A percentile compares a stretch with the other conserved stretches of the same genome.
Evolutionary conservation across 2,888 invertebrate genomes (phyloP).

Genomic region (Parnassius apollo): DNA sequence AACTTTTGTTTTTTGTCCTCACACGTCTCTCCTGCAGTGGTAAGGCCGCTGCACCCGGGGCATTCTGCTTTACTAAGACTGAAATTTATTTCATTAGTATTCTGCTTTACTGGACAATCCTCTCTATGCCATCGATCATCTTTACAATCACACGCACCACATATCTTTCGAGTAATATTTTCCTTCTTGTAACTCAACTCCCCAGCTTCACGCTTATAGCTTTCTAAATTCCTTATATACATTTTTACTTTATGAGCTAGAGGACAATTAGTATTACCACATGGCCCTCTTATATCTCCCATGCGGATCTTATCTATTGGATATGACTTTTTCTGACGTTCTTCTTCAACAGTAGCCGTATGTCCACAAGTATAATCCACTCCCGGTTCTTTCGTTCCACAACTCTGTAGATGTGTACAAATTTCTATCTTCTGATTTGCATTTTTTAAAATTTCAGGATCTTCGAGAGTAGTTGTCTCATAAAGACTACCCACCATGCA

Average conservation of each 20-base stretch:
- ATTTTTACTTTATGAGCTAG: constrained; percentile 68
- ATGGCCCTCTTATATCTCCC: constrained; percentile 73
- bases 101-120: constrained; percentile 48
- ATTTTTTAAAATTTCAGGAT: constrained; percentile 52
- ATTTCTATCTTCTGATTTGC: constrained; percentile 60
- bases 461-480: constrained; percentile 69
- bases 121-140: constrained; percentile 68
- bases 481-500: constrained; percentile 68
- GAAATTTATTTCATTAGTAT: constrained; percentile 17
- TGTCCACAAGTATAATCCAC: constrained; percentile 44
- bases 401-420: constrained; percentile 67
- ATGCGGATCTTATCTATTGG: constrained; percentile 65
- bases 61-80: constrained; percentile 39
- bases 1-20: constrained; percentile 50
- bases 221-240: constrained; percentile 63
- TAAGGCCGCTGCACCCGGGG: constrained; percentile 53
- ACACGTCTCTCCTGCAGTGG: constrained; percentile 56
- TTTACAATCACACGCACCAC: constrained; percentile 66
- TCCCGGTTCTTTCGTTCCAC: constrained; percentile 43
- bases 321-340: constrained; percentile 49
- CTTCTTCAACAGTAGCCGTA: constrained; percentile 20
- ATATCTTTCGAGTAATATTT: constrained; percentile 49
- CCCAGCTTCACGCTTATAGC: constrained; percentile 56
- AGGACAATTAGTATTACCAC: constrained; percentile 67
- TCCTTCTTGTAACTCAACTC: constrained; percentile 42